Evolutionary conservation across 2,888 invertebrate species (phyloP).

Genomic region (Ectemnius cavifrons): DNA sequence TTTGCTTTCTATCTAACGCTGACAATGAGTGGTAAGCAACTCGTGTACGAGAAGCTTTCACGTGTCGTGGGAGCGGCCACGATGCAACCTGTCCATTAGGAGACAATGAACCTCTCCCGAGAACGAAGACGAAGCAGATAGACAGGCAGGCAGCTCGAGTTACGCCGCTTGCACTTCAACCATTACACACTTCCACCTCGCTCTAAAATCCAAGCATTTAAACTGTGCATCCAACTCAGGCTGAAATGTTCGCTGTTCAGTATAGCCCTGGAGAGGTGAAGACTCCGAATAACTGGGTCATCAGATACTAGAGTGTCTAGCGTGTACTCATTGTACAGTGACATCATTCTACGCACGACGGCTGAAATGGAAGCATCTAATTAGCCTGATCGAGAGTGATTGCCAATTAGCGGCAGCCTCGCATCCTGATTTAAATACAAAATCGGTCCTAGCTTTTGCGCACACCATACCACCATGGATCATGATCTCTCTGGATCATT

Average conservation of each 20-base stretch:
- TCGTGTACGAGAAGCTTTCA: constrained; percentile 26
- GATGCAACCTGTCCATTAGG: constrained; percentile 31
- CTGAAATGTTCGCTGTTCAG: too few relatives aligned
- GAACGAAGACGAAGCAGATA: neutral
- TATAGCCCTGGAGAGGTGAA: too few relatives aligned
- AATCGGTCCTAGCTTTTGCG: neutral
- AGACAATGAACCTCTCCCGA: constrained; percentile 25
- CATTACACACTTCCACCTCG: too few relatives aligned
- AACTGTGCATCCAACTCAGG: too few relatives aligned
- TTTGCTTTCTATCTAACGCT: constrained; percentile 48
- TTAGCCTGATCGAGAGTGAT: neutral
- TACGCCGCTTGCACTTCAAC: too few relatives aligned
- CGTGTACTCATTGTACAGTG: too few relatives aligned
- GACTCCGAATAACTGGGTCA: too few relatives aligned
- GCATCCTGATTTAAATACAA: constrained; percentile 9
- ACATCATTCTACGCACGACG: neutral
- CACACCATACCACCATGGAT: neutral
- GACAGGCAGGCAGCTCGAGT: neutral
- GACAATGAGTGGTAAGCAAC: constrained; percentile 14
- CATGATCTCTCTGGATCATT: neutral
- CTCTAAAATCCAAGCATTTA: too few relatives aligned
- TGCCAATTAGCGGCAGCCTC: constrained; percentile 3
- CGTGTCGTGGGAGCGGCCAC: constrained; percentile 38
- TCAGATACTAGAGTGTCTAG: too few relatives aligned
- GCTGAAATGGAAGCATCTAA: neutral